These are phyloP conservation scores for Emydoidea blandingii DNA, from an alignment of 2,797 vertebrate species.

Conservation along the genomic window DNA sequence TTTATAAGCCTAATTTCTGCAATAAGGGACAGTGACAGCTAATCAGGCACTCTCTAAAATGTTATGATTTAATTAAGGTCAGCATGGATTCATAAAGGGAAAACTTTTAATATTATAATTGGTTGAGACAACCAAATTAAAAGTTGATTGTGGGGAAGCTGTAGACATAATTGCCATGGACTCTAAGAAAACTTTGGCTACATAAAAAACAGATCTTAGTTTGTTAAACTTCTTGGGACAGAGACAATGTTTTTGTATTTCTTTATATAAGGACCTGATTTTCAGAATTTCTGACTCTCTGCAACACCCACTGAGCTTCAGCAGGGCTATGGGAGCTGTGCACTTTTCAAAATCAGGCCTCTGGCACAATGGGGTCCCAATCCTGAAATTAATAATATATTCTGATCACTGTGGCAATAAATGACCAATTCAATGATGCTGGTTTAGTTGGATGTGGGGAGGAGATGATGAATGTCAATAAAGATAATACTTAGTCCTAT, in stretches of 20 bases:
- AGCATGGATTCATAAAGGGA: not conserved
- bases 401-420: not conserved
- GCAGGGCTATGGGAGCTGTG: not conserved
- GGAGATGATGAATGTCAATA: not conserved
- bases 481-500: not conserved
- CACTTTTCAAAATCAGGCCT: not conserved
- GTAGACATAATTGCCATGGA: not conserved
- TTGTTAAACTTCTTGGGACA: not conserved
- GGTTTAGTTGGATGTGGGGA: not conserved
- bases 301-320: not conserved
- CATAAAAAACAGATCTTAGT: not conserved
- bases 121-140: not conserved
- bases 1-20: constrained; percentile 5
- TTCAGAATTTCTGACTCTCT: not conserved
- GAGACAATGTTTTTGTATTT: rapidly evolving
- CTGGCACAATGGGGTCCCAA: not conserved
- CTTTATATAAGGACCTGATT: not conserved
- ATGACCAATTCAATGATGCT: not conserved
- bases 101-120: constrained; percentile 29
- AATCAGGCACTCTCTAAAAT: not conserved
- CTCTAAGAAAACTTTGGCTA: not conserved
- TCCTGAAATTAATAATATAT: not conserved
- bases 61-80: not conserved
- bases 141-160: not conserved
- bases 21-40: not conserved